phyloP scores from a whole-genome alignment of 1,140 invertebrate species.

The Drosophila sturtevanti region DNA sequence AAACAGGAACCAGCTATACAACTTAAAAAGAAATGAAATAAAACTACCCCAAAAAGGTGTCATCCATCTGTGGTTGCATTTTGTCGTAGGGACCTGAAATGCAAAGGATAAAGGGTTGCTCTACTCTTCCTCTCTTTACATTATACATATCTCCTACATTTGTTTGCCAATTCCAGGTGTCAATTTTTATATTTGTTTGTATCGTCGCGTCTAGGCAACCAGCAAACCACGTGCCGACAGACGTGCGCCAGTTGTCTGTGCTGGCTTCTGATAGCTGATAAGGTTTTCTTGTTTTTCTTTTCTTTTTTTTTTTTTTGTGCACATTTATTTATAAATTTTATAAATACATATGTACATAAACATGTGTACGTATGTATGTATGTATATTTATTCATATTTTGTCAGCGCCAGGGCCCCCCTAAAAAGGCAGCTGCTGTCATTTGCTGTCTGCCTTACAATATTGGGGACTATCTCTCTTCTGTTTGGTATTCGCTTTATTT shows the following conservation, averaged over 20 bases:
- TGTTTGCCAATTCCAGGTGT: slow-evolving; percentile 81
- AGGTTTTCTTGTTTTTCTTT: slow-evolving; percentile 26
- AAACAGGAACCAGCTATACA: slow-evolving; percentile 65
- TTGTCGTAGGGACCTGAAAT: slow-evolving; percentile 24
- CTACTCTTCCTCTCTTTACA: slow-evolving; percentile 12
- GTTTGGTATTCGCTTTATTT: slow-evolving; percentile 24
- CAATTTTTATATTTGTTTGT: slow-evolving; percentile 59
- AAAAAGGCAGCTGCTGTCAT: slow-evolving; percentile 50
- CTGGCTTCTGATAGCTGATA: slow-evolving; percentile 44
- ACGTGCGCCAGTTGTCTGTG: slow-evolving; percentile 73
- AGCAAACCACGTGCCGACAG: slow-evolving; percentile 57
- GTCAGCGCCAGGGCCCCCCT: slow-evolving; percentile 31
- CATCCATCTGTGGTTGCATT: slow-evolving; percentile 69
- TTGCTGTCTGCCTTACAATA: slow-evolving; percentile 42
- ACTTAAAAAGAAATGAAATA: slow-evolving; percentile 14
- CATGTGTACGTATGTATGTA: no score
- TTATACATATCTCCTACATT: slow-evolving; percentile 34
- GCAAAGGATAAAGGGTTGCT: slow-evolving; percentile 56
- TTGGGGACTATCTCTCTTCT: slow-evolving; percentile 54
- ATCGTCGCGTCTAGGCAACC: slow-evolving; percentile 28
- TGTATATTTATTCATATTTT: slow-evolving; percentile 60
- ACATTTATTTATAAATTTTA: slow-evolving; percentile 27
- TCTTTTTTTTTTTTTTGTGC: not conserved
- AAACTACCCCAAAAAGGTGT: slow-evolving; percentile 45
- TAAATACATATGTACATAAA: slow-evolving; percentile 31